A percentile compares a stretch with the other conserved stretches of the same genome.
phyloP scores from a whole-genome alignment of 2,113 vertebrate genomes.

The Proterorhinus semilunaris region DNA sequence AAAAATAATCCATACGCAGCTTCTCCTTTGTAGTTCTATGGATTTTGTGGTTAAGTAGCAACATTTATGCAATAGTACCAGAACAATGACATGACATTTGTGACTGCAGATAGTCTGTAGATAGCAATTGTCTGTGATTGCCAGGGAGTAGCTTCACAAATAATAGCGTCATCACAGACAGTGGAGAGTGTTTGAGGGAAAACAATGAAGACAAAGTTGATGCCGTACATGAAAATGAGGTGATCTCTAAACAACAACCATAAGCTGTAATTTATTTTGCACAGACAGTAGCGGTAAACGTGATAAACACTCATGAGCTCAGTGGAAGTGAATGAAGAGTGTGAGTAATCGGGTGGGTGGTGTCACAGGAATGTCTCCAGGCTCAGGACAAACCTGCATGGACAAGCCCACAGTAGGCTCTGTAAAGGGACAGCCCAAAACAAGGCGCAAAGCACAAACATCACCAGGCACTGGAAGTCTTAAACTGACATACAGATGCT shows the following conservation, averaged over 20 bases:
- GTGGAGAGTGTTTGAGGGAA: neutral
- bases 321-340: neutral
- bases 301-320: neutral
- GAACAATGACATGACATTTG: neutral
- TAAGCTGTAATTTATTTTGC: too few species aligned
- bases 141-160: conserved; percentile 2
- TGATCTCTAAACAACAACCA: too few species aligned
- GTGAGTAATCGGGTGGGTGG: conserved; percentile 27
- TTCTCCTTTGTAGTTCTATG: too few species aligned
- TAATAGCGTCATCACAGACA: neutral
- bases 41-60: too few species aligned
- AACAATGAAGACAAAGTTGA: neutral
- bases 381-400: conserved; percentile 29
- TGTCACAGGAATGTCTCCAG: conserved; percentile 41
- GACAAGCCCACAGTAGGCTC: conserved; percentile 29
- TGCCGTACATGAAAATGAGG: too few species aligned
- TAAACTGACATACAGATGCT: neutral
- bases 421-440: neutral
- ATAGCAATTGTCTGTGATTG: neutral
- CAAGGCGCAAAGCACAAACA: neutral
- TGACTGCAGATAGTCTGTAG: neutral
- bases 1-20: too few species aligned
- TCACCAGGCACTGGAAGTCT: neutral
- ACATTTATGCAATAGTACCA: too few species aligned
- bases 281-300: neutral